Evolutionary conservation across 2,797 vertebrate genomes (phyloP), one percentile per base, ranked within the genome.

Genomic region (Cuculus canorus): DNA sequence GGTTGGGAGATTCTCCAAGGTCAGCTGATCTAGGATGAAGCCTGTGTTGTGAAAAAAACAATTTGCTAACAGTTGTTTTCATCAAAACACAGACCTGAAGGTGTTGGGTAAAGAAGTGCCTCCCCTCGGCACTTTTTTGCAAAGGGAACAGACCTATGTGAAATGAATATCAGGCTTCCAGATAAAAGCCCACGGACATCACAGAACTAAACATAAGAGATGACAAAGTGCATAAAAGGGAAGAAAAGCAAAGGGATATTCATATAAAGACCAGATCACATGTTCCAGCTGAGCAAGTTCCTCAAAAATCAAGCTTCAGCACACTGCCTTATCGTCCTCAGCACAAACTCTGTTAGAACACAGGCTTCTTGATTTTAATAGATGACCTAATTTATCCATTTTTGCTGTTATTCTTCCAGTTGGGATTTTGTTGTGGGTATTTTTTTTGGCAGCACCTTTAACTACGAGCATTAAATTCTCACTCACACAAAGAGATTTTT

Each of bases 321-420:
- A 66, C 1, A 30, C 16, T 14, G 23, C 9, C 37, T 21, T 8
- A 7, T 5, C 52, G 8, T 35, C 72, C 77, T 53, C 88, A 30
- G 21, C 41, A 0, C 0, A 8, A 22, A 9, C 3, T 61, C 41
- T n/a, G 39, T 35, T 35, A 32, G 33, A 64, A 43, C 50, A 27
- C 45, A 33, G 23, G 18, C n/a, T 76, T 19, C n/a, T 76, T 19
- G 27, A 28, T 81, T 82, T 86, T 37, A 71, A 28, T 9, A 15
- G 1, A 13, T 0, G 2, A 63, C 17, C 35, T 27, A 21, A 37
- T 48, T 48, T 25, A 69, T 53, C n/a, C 18, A 54, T 3, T 68
- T 52, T 35, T 5, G 12, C 13, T 45, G 22, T 39, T 63, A 65
- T 5, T 73, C 21, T 83, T 24, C 5, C 7, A 9, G 27, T 6